Conservation (phyloP, 2,888 invertebrate species). For the Lymantria monacha region DNA sequence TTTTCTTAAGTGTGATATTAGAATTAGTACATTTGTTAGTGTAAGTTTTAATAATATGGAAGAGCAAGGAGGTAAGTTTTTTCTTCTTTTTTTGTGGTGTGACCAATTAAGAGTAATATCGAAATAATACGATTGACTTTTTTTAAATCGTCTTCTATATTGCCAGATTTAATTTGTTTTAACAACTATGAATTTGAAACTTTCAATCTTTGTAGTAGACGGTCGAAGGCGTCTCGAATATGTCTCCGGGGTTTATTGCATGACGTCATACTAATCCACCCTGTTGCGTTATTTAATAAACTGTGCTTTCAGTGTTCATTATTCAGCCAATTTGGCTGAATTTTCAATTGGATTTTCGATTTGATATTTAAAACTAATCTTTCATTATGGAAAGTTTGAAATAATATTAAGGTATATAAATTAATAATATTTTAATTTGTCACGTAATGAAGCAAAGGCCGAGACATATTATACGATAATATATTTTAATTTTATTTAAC, state of each 20-base stretch:
- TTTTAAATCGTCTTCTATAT: too few relatives aligned
- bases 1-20: conserved; percentile 67
- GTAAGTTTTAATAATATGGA: conserved; percentile 56
- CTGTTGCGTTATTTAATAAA: conserved; percentile 10
- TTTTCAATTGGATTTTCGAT: neutral
- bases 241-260: neutral
- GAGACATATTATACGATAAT: too few relatives aligned
- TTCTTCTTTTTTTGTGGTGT: conserved; percentile 1
- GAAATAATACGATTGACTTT: neutral
- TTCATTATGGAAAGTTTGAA: too few relatives aligned
- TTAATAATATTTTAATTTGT: too few relatives aligned
- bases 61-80: conserved; percentile 63
- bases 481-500: too few relatives aligned
- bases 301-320: neutral
- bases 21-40: conserved; percentile 54
- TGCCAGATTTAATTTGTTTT: too few relatives aligned
- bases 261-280: conserved; percentile 13
- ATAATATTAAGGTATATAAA: too few relatives aligned
- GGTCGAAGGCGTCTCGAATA: conserved; percentile 7
- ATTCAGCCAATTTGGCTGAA: neutral
- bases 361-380: too few relatives aligned
- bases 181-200: neutral
- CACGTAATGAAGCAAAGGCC: too few relatives aligned
- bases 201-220: neutral
- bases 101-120: neutral